Percentiles rank a stretch among this genome's conserved stretches.
Conservation (phyloP, 2,113 vertebrate species). For the Python bivittatus region DNA sequence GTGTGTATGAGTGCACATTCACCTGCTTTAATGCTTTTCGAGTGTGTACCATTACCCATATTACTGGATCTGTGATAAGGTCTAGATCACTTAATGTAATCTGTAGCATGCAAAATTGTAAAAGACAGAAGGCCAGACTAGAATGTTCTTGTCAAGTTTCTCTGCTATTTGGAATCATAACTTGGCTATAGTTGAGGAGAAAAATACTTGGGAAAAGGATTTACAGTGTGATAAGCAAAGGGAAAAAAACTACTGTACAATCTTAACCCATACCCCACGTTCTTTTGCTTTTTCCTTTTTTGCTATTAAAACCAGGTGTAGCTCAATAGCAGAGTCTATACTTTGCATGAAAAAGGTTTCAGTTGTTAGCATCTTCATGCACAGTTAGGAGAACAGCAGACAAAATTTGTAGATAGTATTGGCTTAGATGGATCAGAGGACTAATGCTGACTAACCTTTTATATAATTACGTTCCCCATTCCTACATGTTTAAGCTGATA, state of each 20-base stretch:
- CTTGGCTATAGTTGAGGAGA: background rate
- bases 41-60: background rate
- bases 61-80: background rate
- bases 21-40: background rate
- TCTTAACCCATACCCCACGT: too few species aligned
- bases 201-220: background rate
- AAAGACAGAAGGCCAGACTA: too few species aligned
- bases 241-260: too few species aligned
- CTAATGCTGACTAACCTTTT: background rate
- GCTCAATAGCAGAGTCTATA: background rate
- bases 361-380: background rate
- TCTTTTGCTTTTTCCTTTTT: background rate
- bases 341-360: background rate
- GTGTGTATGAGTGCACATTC: too few species aligned
- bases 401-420: background rate
- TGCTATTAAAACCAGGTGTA: background rate
- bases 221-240: background rate
- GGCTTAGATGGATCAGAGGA: background rate
- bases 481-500: background rate
- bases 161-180: background rate
- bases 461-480: background rate
- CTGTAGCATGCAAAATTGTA: too few species aligned
- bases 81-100: too few species aligned
- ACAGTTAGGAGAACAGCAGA: background rate
- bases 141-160: background rate